Evolutionary conservation across 2,888 invertebrate species (phyloP).

Genomic region (Oegoconia quadripuncta): DNA sequence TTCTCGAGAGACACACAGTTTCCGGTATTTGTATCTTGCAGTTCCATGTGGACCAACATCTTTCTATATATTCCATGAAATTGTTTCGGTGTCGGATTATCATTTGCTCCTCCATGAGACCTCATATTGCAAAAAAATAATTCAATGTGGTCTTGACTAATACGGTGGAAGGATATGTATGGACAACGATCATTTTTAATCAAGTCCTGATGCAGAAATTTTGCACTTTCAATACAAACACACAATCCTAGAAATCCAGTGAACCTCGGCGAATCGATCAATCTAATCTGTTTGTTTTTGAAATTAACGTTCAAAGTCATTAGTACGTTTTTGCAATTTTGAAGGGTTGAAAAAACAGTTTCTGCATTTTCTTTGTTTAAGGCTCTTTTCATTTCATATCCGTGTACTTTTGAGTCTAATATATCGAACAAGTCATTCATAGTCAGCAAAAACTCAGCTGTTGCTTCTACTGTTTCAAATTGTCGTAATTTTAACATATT

Average conservation of each 20-base stretch:
- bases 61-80: constrained; percentile 5
- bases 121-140: constrained; percentile 9
- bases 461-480: not conserved
- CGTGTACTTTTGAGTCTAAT: constrained; percentile 9
- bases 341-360: not conserved
- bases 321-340: not conserved
- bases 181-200: not conserved
- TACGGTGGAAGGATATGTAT: constrained; percentile 5
- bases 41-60: constrained; percentile 5
- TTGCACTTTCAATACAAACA: constrained; percentile 4
- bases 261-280: constrained; percentile 8
- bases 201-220: not conserved
- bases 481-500: not conserved
- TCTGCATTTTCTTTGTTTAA: constrained; percentile 1
- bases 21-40: not conserved
- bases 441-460: not conserved
- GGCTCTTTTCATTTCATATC: constrained; percentile 6
- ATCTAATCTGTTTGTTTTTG: constrained; percentile 1
- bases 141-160: constrained; percentile 12
- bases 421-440: constrained; percentile 13
- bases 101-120: constrained; percentile 11
- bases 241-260: constrained; percentile 12
- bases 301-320: not conserved
- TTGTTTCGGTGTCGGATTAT: constrained; percentile 4
- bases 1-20: constrained; percentile 7